These are phyloP conservation scores for Drosophila acutilabella DNA, from an alignment of 2,888 invertebrate species.

Conservation along the genomic window DNA sequence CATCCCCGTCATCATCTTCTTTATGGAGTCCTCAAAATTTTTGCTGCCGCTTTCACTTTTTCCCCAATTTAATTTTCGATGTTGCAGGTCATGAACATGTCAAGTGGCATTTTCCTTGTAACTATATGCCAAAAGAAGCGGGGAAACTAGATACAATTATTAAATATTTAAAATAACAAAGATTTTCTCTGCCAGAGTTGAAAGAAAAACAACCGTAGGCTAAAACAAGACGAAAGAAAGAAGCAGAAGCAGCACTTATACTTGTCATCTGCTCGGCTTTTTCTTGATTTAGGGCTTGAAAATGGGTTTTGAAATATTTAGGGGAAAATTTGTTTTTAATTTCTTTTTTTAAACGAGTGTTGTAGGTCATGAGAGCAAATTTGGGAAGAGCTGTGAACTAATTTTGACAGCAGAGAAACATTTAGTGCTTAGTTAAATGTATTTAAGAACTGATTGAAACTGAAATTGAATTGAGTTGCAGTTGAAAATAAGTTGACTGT, in stretches of 20 bases:
- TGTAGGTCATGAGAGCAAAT: slow-evolving; percentile 56
- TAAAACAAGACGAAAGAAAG: slow-evolving; percentile 19
- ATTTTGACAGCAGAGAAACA: slow-evolving; percentile 39
- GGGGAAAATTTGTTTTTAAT: neutral
- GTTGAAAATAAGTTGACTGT: neutral
- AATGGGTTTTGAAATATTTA: neutral
- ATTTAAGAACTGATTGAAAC: slow-evolving; percentile 14
- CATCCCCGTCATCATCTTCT: slow-evolving; percentile 17
- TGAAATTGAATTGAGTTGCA: slow-evolving; percentile 8
- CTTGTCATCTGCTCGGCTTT: slow-evolving; percentile 10
- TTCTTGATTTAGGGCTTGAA: neutral
- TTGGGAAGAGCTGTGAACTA: slow-evolving; percentile 47
- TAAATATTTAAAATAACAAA: slow-evolving; percentile 78
- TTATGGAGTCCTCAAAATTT: slow-evolving; percentile 12
- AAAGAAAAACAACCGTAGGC: slow-evolving; percentile 19
- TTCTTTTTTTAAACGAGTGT: neutral
- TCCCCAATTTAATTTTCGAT: slow-evolving; percentile 27
- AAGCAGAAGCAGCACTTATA: slow-evolving; percentile 73
- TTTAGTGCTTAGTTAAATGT: slow-evolving; percentile 7
- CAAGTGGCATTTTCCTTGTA: slow-evolving; percentile 76
- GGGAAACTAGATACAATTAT: slow-evolving; percentile 77
- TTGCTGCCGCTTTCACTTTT: slow-evolving; percentile 68
- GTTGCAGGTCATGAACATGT: slow-evolving; percentile 58
- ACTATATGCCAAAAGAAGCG: slow-evolving; percentile 58
- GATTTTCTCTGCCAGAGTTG: slow-evolving; percentile 38